A percentile compares a stretch with the other conserved stretches of the same genome.
These are phyloP conservation scores for Amorpha juglandis DNA, from an alignment of 2,888 invertebrate genomes.

Conservation along the genomic window DNA sequence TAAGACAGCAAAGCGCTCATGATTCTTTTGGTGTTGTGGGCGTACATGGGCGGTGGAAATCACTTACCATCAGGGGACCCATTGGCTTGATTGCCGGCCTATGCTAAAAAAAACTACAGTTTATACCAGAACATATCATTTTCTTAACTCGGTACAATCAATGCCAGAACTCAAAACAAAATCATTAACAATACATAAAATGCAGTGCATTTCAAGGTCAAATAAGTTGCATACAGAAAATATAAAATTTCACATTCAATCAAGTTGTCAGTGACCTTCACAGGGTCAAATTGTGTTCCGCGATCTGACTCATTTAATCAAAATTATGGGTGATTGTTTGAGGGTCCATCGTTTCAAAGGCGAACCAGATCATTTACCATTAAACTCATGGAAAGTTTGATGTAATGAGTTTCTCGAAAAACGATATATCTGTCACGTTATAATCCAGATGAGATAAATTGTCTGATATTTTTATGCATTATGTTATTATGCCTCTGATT, in stretches of 20 bases:
- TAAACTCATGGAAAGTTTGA: constrained; percentile 11
- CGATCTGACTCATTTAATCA: constrained; percentile 37
- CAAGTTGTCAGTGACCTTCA: constrained; percentile 36
- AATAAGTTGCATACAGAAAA: constrained; percentile 35
- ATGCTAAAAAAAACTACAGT: too few relatives aligned
- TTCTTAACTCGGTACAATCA: background rate
- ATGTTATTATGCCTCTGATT: background rate
- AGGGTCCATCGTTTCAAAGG: constrained; percentile 32
- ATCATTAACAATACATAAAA: constrained; percentile 1
- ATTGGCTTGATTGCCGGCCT: too few relatives aligned
- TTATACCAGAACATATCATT: background rate
- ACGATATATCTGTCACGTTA: background rate
- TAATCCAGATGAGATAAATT: constrained; percentile 9
- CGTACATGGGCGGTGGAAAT: too few relatives aligned
- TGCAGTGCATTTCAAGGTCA: background rate
- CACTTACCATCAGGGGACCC: too few relatives aligned
- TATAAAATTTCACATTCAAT: constrained; percentile 35
- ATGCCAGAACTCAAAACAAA: background rate
- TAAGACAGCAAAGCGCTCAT: too few relatives aligned
- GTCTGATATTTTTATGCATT: background rate
- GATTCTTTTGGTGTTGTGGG: too few relatives aligned
- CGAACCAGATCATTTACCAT: constrained; percentile 23
- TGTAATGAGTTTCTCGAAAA: constrained; percentile 14
- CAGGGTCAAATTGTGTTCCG: constrained; percentile 38
- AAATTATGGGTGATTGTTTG: constrained; percentile 32